phyloP scores from a whole-genome alignment of 2,888 invertebrate species.

The Zeuzera pyrina region DNA sequence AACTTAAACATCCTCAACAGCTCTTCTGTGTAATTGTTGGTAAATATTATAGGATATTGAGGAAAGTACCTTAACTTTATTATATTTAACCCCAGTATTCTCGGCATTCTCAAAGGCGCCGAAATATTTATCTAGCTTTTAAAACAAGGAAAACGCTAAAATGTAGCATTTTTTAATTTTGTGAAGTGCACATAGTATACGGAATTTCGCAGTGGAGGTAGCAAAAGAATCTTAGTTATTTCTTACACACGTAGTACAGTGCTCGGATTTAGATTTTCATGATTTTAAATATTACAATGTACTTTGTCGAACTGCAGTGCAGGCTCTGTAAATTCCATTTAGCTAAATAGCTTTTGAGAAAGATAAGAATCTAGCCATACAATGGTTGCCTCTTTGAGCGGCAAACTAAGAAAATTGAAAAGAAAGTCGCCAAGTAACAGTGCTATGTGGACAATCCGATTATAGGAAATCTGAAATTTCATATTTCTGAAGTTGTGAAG shows the following conservation, averaged over 20 bases:
- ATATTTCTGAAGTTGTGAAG: conserved; percentile 61
- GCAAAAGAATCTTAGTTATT: conserved; percentile 42
- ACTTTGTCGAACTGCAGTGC: conserved; percentile 71
- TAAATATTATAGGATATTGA: conserved; percentile 31
- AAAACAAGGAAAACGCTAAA: neutral
- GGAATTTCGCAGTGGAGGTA: conserved; percentile 23
- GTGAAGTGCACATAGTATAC: conserved; percentile 51
- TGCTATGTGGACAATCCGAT: conserved; percentile 62
- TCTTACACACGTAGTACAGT: conserved; percentile 59
- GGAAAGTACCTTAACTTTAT: too few relatives aligned
- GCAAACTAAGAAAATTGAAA: conserved; percentile 73
- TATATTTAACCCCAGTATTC: too few relatives aligned
- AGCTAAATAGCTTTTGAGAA: conserved; percentile 71
- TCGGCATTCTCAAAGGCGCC: neutral
- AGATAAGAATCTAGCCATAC: conserved; percentile 72
- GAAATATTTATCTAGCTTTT: conserved; percentile 1
- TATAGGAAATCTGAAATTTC: conserved; percentile 61
- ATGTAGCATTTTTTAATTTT: conserved; percentile 38
- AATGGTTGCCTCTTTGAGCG: conserved; percentile 62
- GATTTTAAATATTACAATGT: conserved; percentile 71
- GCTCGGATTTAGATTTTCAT: conserved; percentile 57
- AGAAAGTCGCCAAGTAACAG: conserved; percentile 65
- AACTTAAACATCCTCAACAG: conserved; percentile 54
- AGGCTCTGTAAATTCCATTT: conserved; percentile 73
- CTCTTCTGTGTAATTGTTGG: conserved; percentile 48